Base-by-base conservation (phyloP, 2,113 vertebrate species). In the Taurulus bubalis region DNA sequence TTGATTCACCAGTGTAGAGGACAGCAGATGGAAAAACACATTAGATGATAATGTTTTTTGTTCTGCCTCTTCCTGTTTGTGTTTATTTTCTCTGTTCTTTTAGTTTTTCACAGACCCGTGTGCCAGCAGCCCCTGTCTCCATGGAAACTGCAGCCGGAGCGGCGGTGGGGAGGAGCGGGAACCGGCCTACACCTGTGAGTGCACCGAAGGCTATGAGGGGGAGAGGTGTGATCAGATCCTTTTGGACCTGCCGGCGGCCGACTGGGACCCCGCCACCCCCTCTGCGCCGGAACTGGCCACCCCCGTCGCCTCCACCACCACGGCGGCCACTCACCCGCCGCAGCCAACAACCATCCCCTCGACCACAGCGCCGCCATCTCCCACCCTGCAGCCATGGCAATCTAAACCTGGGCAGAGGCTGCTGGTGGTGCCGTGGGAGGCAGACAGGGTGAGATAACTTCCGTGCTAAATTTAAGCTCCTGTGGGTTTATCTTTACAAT, bases 101-200 rank as follows among this genome's bases (percentile, higher is more conserved):
- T 75, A 99, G 98, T 96, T 98, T 91, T 93, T 97, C 91, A 94
- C 91, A 90, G 97, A 99, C 92, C 96, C 96, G 49, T 99, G 98
- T 84, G 92, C 95, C 93, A 98, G 96, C 96, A 96, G 94, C 90
- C 98, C 98, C 49, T 99, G 98, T 98, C 95, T 93, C 96, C 96
- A 98, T 97, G 98, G 98, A 78, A 98, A 99, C 97, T 99, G 98
- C 91, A 98, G 96, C 93, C 90, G 55, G 70, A 92, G 86, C 0
- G 63, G 66, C 5, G 86, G 90, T 0, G 68, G 86, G 8, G 92
- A 93, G 55, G 66, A 70, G 58, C 91, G 88, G 0, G 76, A 90
- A 49, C 89, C 93, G 38, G 93, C 96, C 79, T 98, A 97, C 92
- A 88, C 95, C 83, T 99, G 98, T 45, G 11, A 96, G 26, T 99